Evolutionary conservation across 1,140 invertebrate species (phyloP).

Genomic region (Drosophila navojoa): DNA sequence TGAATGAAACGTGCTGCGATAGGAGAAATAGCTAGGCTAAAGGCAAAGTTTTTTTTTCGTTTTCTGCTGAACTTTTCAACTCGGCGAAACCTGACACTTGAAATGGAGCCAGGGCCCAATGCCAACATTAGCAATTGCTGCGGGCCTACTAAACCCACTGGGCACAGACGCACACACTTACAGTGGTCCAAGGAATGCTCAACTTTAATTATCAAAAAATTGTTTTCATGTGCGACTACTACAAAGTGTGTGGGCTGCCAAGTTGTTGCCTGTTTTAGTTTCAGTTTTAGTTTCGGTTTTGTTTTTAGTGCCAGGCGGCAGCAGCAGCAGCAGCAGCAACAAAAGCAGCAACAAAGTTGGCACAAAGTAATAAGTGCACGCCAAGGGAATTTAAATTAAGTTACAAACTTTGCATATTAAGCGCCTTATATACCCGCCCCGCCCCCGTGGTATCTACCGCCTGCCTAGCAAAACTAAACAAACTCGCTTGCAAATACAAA

Average conservation of each 20-base stretch:
- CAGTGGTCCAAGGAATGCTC: constrained; percentile 29
- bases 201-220: constrained; percentile 63
- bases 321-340: constrained; percentile 27
- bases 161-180: background rate
- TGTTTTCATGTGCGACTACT: constrained; percentile 54
- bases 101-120: constrained; percentile 51
- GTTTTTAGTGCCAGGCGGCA: constrained; percentile 41
- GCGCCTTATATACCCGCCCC: constrained; percentile 35
- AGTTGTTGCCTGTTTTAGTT: constrained; percentile 45
- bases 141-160: constrained; percentile 10
- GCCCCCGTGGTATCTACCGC: background rate
- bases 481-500: constrained; percentile 34
- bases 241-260: constrained; percentile 49
- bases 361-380: constrained; percentile 59
- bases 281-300: constrained; percentile 35
- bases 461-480: constrained; percentile 20
- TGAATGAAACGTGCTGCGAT: constrained; percentile 26
- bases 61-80: constrained; percentile 36
- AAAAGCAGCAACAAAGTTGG: constrained; percentile 40
- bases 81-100: constrained; percentile 46
- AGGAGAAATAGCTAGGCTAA: constrained; percentile 20
- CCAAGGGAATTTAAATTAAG: constrained; percentile 60
- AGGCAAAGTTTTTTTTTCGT: constrained; percentile 8
- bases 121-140: constrained; percentile 44
- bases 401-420: constrained; percentile 63